phyloP scores from a whole-genome alignment of 2,888 invertebrate species.

The Heliconius ethilla region DNA sequence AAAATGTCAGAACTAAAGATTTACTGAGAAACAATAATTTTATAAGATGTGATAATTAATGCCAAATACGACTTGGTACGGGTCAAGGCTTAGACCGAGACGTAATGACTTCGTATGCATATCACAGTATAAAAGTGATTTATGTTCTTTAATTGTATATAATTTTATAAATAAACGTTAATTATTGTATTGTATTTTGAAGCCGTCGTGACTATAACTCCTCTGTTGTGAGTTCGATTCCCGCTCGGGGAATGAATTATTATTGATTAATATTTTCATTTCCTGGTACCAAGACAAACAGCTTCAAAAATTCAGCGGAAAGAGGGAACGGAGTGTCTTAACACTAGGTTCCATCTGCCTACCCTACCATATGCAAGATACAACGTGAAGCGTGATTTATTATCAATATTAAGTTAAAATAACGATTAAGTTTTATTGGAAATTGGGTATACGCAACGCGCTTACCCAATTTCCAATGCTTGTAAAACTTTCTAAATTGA shows the following conservation, averaged over 20 bases:
- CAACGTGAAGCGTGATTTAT: too few relatives aligned
- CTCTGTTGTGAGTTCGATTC: too few relatives aligned
- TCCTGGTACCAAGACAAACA: too few relatives aligned
- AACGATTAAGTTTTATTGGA: neutral
- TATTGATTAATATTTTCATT: too few relatives aligned
- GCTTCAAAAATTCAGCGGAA: too few relatives aligned
- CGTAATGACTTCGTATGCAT: neutral
- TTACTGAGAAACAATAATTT: neutral
- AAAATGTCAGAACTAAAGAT: neutral
- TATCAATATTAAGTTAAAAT: too few relatives aligned
- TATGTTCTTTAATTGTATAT: constrained; percentile 2
- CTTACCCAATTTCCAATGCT: too few relatives aligned
- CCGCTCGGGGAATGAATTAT: too few relatives aligned
- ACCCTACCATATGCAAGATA: too few relatives aligned
- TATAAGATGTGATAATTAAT: constrained; percentile 6
- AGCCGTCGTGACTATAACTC: too few relatives aligned
- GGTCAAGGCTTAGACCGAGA: constrained; percentile 10
- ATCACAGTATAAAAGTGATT: constrained; percentile 1
- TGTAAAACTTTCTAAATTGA: constrained; percentile 14
- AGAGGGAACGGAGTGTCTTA: too few relatives aligned
- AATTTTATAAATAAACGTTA: neutral
- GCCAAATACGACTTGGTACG: constrained; percentile 1
- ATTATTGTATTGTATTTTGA: neutral
- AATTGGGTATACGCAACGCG: neutral
- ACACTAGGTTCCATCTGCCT: too few relatives aligned